A percentile compares a stretch with the other conserved stretches of the same genome.
phyloP scores from a whole-genome alignment of 2,888 invertebrate species.

The Ornithoptera priamus region DNA sequence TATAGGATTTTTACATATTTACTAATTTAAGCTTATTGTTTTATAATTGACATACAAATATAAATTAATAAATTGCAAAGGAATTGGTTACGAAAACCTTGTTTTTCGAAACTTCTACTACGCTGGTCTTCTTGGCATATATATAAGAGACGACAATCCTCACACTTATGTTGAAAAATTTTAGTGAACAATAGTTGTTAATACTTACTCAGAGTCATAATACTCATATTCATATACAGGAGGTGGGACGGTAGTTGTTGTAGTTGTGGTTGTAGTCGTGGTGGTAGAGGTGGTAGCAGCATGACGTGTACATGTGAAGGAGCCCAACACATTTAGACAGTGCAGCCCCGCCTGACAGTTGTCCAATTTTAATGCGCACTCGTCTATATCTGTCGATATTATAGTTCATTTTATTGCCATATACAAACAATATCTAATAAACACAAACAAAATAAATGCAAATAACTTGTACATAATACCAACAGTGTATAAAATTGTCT shows the following conservation, averaged over 20 bases:
- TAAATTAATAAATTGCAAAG: no score
- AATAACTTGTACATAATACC: no score
- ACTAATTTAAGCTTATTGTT: no score
- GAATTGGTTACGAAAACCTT: no score
- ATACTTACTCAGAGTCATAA: conserved; percentile 62
- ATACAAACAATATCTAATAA: no score
- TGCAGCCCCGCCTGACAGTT: conserved; percentile 76
- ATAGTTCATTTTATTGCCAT: background rate
- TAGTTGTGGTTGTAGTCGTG: conserved; percentile 37
- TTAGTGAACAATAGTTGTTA: background rate
- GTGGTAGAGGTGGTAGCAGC: conserved; percentile 41
- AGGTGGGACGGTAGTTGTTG: conserved; percentile 36
- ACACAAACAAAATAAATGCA: no score
- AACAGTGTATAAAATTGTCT: no score
- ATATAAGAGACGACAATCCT: no score
- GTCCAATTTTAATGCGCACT: conserved; percentile 79
- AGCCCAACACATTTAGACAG: conserved; percentile 95
- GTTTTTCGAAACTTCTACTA: no score
- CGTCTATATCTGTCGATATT: conserved; percentile 81
- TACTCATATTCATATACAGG: conserved; percentile 60
- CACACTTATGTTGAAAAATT: no score
- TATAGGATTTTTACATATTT: no score
- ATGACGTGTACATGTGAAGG: conserved; percentile 87
- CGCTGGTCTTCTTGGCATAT: background rate
- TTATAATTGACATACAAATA: no score